phyloP scores from a whole-genome alignment of 2,797 vertebrate genomes.

The Morus bassanus region DNA sequence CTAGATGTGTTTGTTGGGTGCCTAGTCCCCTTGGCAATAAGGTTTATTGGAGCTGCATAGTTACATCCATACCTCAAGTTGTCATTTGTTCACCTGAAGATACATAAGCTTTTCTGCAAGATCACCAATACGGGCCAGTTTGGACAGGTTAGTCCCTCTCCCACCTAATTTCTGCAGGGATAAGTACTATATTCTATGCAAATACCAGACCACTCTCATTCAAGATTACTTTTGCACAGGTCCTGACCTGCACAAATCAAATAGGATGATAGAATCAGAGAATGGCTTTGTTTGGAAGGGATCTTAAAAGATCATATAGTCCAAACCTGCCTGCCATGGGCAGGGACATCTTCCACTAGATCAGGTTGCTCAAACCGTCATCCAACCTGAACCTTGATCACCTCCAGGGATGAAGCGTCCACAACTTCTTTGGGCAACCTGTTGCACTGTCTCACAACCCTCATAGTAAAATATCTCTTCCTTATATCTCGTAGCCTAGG shows the following conservation, averaged over 20 bases:
- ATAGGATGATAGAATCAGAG: neutral
- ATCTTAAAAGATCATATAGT: neutral
- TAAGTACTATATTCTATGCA: neutral
- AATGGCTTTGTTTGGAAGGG: neutral
- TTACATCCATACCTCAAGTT: neutral
- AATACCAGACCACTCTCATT: neutral
- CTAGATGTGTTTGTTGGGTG: neutral
- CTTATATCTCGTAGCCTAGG: neutral
- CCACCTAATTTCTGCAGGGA: neutral
- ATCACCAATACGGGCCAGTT: neutral
- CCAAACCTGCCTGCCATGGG: rapidly evolving
- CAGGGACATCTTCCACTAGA: neutral
- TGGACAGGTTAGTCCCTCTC: neutral
- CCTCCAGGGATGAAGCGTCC: neutral
- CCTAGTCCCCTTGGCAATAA: neutral
- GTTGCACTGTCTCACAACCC: neutral
- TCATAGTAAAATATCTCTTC: neutral
- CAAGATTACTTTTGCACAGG: neutral
- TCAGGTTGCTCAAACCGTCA: neutral
- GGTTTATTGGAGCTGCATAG: neutral
- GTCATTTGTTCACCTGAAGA: neutral
- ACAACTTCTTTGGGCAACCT: neutral
- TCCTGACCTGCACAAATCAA: neutral
- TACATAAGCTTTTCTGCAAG: neutral
- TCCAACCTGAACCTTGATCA: neutral